A percentile compares a stretch with the other conserved stretches of the same genome.
These are phyloP conservation scores for Gymnarchus niloticus DNA, from an alignment of 2,113 vertebrate genomes.

Conservation along the genomic window DNA sequence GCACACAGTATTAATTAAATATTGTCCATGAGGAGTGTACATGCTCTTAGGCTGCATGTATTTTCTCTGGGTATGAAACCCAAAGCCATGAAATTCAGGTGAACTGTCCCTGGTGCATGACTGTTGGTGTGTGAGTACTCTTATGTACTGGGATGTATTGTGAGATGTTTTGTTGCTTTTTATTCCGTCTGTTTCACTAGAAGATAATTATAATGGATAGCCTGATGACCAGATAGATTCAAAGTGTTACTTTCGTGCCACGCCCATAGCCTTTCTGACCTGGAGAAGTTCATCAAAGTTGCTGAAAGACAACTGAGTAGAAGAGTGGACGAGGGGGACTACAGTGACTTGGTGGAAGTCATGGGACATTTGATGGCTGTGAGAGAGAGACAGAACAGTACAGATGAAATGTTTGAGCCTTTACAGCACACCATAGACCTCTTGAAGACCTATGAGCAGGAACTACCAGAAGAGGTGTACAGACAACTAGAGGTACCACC, in stretches of 20 bases:
- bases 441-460: conserved; percentile 78
- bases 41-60: too few species aligned
- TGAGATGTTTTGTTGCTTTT: background rate
- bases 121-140: background rate
- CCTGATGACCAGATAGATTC: background rate
- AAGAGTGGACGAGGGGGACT: conserved; percentile 76
- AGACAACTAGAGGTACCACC: conserved; percentile 74
- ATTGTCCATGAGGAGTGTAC: too few species aligned
- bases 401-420: conserved; percentile 86
- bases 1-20: too few species aligned
- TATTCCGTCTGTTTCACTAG: background rate
- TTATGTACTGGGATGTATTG: background rate
- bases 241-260: background rate
- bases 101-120: background rate
- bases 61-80: background rate
- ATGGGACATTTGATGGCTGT: conserved; percentile 83
- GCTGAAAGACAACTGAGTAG: conserved; percentile 63
- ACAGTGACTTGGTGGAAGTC: conserved; percentile 68
- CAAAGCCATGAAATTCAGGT: background rate
- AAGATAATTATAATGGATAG: background rate
- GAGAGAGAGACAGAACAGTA: conserved; percentile 74
- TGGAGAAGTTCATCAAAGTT: conserved; percentile 70
- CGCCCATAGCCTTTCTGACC: conserved; percentile 71
- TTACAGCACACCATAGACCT: conserved; percentile 80
- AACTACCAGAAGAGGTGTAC: conserved; percentile 74